Conservation (phyloP, 2,888 invertebrate species). For the Eupithecia tripunctaria region DNA sequence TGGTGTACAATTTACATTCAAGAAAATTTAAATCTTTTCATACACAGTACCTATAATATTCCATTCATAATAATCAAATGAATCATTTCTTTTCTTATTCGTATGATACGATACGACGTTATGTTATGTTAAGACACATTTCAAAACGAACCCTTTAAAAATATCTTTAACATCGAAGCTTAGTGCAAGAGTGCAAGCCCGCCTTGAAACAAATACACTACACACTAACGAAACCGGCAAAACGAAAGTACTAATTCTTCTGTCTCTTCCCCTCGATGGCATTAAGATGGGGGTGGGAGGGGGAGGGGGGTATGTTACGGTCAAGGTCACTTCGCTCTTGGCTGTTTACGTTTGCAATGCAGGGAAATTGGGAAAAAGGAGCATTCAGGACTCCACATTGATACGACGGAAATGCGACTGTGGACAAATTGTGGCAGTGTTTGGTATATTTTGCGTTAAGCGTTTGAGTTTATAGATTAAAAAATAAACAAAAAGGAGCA, state of each 20-base stretch:
- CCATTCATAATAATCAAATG: too few relatives aligned
- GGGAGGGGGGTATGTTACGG: slow-evolving; percentile 6
- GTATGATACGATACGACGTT: too few relatives aligned
- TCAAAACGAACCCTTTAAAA: neutral
- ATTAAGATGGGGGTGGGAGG: slow-evolving; percentile 24
- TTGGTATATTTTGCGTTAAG: neutral
- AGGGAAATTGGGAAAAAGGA: neutral
- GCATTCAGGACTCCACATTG: neutral
- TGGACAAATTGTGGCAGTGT: neutral
- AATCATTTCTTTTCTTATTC: too few relatives aligned
- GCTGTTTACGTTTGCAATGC: slow-evolving; percentile 20
- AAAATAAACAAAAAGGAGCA: too few relatives aligned
- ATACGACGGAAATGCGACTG: neutral
- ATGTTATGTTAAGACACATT: neutral
- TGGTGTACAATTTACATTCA: too few relatives aligned
- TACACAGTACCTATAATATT: too few relatives aligned
- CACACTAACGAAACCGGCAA: neutral
- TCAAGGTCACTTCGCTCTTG: slow-evolving; percentile 26
- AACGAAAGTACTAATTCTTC: slow-evolving; percentile 11
- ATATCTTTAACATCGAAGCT: neutral
- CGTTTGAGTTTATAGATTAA: too few relatives aligned
- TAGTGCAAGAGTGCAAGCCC: neutral
- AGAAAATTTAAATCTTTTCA: too few relatives aligned
- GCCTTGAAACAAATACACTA: neutral
- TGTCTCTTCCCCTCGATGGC: slow-evolving; percentile 17